Percentiles rank a stretch among this genome's conserved stretches.
phyloP scores from a whole-genome alignment of 1,140 invertebrate genomes.

The Hypothenemus hampei region DNA sequence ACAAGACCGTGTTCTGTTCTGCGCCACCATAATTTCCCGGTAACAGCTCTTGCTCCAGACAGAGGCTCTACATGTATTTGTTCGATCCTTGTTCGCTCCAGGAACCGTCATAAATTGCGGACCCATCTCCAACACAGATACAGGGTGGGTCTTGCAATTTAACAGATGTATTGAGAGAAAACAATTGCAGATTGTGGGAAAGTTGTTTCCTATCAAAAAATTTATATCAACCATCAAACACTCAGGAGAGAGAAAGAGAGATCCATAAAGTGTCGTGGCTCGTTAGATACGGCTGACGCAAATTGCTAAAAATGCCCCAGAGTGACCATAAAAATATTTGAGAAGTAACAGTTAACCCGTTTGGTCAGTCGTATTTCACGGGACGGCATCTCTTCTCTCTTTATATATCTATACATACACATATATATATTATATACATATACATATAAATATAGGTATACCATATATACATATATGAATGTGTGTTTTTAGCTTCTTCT shows the following conservation, averaged over 20 bases:
- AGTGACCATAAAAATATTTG: conserved; percentile 23
- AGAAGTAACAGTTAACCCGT: conserved; percentile 21
- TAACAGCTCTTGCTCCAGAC: conserved; percentile 19
- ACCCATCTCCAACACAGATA: conserved; percentile 7
- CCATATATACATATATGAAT: too few species aligned
- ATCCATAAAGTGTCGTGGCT: conserved; percentile 23
- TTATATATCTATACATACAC: too few species aligned
- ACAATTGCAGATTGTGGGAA: too few species aligned
- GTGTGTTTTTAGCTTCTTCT: too few species aligned
- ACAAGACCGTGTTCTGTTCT: conserved; percentile 8
- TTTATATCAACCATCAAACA: conserved; percentile 27
- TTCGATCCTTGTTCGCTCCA: conserved; percentile 21
- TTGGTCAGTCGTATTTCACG: conserved; percentile 11
- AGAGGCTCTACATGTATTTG: conserved; percentile 25
- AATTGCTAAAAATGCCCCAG: conserved; percentile 27
- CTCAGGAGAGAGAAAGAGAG: too few species aligned
- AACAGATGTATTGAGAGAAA: too few species aligned
- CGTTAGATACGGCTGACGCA: conserved; percentile 26
- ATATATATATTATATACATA: too few species aligned
- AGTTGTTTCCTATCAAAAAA: too few species aligned
- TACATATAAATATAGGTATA: too few species aligned
- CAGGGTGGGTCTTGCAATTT: conserved; percentile 7
- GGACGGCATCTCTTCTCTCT: too few species aligned
- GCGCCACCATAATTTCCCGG: conserved; percentile 8
- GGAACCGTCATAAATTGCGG: conserved; percentile 11